Evolutionary conservation across 2,797 vertebrate genomes (phyloP).

Genomic region (Prunella strophiata): DNA sequence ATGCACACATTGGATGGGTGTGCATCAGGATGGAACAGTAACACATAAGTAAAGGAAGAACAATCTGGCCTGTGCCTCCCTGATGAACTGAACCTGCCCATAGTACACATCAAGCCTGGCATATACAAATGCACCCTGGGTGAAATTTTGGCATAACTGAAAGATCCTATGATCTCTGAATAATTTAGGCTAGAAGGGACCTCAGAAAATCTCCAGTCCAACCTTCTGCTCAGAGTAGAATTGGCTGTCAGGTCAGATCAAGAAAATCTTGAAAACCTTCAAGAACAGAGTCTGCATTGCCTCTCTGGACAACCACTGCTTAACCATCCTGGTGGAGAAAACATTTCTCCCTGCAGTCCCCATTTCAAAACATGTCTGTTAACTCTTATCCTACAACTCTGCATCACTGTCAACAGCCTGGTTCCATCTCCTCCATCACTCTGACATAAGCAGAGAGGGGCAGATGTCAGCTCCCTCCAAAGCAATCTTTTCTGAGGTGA

Average conservation of each 20-base stretch:
- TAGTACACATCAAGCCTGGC: not conserved
- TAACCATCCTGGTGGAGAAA: not conserved
- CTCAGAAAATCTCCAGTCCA: not conserved
- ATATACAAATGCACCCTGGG: not conserved
- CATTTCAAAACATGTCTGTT: not conserved
- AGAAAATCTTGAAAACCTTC: not conserved
- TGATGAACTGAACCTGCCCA: not conserved
- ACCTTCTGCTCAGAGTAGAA: not conserved
- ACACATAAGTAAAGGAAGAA: not conserved
- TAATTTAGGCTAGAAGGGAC: not conserved
- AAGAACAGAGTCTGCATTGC: not conserved
- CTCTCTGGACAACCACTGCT: not conserved
- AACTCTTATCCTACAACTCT: not conserved
- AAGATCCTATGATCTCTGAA: not conserved
- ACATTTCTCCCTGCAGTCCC: not conserved
- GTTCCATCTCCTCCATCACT: not conserved
- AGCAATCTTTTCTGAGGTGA: not conserved
- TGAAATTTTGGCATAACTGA: not conserved
- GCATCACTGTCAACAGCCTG: not conserved
- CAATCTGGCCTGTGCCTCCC: not conserved
- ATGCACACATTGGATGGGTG: not conserved
- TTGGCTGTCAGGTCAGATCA: not conserved
- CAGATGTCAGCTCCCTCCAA: not conserved
- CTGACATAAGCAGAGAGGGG: accelerated
- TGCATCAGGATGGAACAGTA: not conserved